These are phyloP conservation scores for Macrosoma leucophasiata DNA, from an alignment of 2,888 invertebrate species.

Conservation along the genomic window DNA sequence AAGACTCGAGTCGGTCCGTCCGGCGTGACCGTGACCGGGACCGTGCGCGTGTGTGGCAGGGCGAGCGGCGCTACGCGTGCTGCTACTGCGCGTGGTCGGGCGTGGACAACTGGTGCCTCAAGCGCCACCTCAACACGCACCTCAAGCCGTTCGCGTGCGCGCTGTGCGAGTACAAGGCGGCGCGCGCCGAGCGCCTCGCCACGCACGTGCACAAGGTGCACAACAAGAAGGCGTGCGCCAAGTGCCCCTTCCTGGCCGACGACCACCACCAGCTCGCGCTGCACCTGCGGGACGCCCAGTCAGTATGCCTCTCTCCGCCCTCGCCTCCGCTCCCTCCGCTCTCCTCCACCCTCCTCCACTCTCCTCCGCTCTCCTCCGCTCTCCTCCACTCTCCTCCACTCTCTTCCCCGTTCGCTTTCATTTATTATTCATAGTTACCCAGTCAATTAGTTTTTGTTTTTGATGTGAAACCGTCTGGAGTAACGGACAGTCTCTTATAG, in stretches of 20 bases:
- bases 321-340: not conserved
- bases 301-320: conserved; percentile 57
- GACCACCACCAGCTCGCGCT: conserved; percentile 85
- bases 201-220: conserved; percentile 95
- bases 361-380: not conserved
- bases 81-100: conserved; percentile 95
- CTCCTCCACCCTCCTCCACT: too few relatives aligned
- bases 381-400: not conserved
- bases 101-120: conserved; percentile 95
- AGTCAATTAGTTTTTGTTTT: too few relatives aligned
- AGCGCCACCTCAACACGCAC: conserved; percentile 94
- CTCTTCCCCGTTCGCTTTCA: not conserved
- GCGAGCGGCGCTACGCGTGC: conserved; percentile 87
- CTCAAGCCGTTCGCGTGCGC: conserved; percentile 93
- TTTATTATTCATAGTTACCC: not conserved
- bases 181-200: conserved; percentile 90
- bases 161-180: conserved; percentile 95
- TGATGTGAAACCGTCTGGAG: too few relatives aligned
- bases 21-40: conserved; percentile 35
- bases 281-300: conserved; percentile 87
- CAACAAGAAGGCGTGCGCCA: conserved; percentile 92
- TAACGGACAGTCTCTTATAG: too few relatives aligned
- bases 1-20: conserved; percentile 30
- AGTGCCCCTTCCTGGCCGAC: conserved; percentile 91
- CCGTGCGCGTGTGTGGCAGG: conserved; percentile 56